A percentile compares a stretch with the other conserved stretches of the same genome.
Conservation (phyloP, 1,140 invertebrate species). For the Brachionus sp. region DNA sequence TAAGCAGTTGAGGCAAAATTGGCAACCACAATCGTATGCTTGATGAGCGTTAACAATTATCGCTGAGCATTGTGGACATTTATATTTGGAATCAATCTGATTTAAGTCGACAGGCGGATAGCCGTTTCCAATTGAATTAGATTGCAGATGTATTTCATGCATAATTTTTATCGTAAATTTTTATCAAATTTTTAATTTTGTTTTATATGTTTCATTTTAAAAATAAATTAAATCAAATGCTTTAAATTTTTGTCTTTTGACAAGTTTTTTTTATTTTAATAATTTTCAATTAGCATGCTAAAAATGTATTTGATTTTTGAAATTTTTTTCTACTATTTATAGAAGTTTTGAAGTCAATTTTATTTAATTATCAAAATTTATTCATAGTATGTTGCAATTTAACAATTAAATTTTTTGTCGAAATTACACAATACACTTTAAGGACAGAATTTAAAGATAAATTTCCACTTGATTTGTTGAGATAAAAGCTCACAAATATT, state of each 20-base stretch:
- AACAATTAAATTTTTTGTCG: too few relatives aligned
- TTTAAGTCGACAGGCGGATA: not conserved
- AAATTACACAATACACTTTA: too few relatives aligned
- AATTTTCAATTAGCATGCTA: too few relatives aligned
- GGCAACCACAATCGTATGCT: slow-evolving; percentile 20
- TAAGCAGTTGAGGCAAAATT: not conserved
- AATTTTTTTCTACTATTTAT: too few relatives aligned
- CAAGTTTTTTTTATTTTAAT: not conserved
- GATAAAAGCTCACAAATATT: too few relatives aligned
- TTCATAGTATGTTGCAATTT: too few relatives aligned
- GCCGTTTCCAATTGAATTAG: not conserved
- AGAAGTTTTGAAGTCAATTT: too few relatives aligned
- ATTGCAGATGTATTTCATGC: not conserved
- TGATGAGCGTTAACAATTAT: slow-evolving; percentile 5
- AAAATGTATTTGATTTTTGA: too few relatives aligned
- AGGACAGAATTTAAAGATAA: too few relatives aligned
- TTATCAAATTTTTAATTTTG: not conserved
- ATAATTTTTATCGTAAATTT: not conserved
- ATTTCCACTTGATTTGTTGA: too few relatives aligned
- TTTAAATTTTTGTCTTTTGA: not conserved
- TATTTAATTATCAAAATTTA: too few relatives aligned
- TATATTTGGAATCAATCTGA: not conserved
- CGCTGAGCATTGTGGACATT: not conserved
- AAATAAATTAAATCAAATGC: not conserved
- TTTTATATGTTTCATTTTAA: not conserved